A percentile compares a stretch with the other conserved stretches of the same genome.
Evolutionary conservation across 2,113 vertebrate genomes (phyloP).

Genomic region (Colossoma macropomum): DNA sequence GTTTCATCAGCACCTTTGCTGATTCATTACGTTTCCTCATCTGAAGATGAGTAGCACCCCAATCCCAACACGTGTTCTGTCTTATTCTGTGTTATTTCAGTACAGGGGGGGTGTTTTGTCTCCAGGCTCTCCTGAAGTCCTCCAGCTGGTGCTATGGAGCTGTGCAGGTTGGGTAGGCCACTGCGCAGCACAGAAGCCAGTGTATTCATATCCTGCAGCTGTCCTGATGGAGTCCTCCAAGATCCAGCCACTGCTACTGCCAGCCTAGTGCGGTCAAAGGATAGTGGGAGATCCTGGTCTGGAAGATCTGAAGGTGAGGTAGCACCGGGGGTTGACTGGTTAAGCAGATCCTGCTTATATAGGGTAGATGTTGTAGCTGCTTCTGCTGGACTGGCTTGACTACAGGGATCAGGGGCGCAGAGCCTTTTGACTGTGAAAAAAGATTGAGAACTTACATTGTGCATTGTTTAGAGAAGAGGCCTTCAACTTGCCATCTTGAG

Average conservation of each 20-base stretch:
- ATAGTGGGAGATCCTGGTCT: conserved; percentile 76
- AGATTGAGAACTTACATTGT: neutral
- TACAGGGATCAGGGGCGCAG: conserved; percentile 24
- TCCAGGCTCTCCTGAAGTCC: conserved; percentile 5
- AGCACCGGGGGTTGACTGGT: neutral
- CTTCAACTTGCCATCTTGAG: neutral
- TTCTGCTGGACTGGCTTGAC: neutral
- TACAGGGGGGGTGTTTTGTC: neutral
- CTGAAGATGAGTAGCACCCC: conserved; percentile 79
- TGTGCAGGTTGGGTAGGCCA: conserved; percentile 74
- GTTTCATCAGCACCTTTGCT: neutral
- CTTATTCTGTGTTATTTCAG: conserved; percentile 13
- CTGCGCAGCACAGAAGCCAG: conserved; percentile 69
- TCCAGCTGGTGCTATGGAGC: conserved; percentile 25
- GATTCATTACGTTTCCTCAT: conserved; percentile 65
- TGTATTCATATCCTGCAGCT: conserved; percentile 49
- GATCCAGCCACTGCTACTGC: conserved; percentile 70
- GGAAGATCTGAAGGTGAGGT: conserved; percentile 25
- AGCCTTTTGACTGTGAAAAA: conserved; percentile 62
- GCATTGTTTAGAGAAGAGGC: neutral
- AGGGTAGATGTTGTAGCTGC: neutral
- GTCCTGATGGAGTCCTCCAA: conserved; percentile 51
- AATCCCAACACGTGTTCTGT: conserved; percentile 70
- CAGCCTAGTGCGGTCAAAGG: conserved; percentile 71
- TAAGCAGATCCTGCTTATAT: neutral